Evolutionary conservation across 2,888 invertebrate species (phyloP), one percentile per base, ranked within the genome.

Genomic region (Cheilosia scutellata): DNA sequence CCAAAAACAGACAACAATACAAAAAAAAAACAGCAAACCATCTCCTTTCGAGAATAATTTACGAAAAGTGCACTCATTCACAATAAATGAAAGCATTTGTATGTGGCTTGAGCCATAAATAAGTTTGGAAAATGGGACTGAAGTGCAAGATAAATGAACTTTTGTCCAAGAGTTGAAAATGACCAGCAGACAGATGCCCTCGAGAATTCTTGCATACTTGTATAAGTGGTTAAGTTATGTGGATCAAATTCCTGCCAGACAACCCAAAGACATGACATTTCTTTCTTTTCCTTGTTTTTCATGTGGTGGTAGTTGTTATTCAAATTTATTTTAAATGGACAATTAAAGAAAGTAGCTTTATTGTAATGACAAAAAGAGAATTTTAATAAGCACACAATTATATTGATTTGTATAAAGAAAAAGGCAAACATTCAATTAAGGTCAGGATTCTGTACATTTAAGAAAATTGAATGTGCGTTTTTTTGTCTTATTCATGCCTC

Each of bases 21-120:
- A 60, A 42, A 53, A 58, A 66, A 58, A 58, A 71, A 58, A 68
- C 11, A 37, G 11, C 37, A 79, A 75, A 51, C 70, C 75, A 66
- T 76, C 76, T 82, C 76, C 60, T 71, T 80, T 72, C 27, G 44
- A 70, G 82, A 86, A 82, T 86, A 86, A 86, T 86, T 86, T 86
- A 86, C 82, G 82, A 86, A 82, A 86, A 86, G 86, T 86, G 80
- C 76, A 86, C 82, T 86, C 82, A 66, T 76, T 70, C 76, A 77
- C 86, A 77, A 77, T 72, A 82, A 86, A 86, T 86, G 86, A 82
- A 86, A 86, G 86, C 82, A 82, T 86, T 86, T 86, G 86, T 86
- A 82, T 86, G 82, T 86, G 82, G 76, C 68, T 66, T 62, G 82
- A 82, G 76, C 86, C 77, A 86, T 86, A 86, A 86, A 86, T 86